Base-by-base conservation (phyloP, 2,888 invertebrate genomes). In the Drosophila paramelanica region DNA sequence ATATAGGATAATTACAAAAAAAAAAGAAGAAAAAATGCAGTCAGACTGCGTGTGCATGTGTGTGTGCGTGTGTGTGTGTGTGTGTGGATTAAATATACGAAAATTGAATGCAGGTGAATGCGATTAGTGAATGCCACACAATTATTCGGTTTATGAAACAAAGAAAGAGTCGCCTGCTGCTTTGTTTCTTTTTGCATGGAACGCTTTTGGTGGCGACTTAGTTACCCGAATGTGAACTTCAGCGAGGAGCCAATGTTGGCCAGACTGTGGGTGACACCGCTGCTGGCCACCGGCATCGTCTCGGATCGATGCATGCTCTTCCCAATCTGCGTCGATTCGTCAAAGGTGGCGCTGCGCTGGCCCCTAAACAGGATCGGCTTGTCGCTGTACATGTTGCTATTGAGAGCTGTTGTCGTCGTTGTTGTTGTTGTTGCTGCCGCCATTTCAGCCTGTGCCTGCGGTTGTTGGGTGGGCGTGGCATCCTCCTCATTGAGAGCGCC, bases 191-290 rank as follows among this genome's bases (percentile, higher is more conserved):
- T 57, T 39, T 43, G 58, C 20, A 11, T 33, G 11, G 5, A 33
- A 41, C 33, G 11, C 3, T 33, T 36, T 36, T 36, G 58, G 25
- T 41, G 55, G 47, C 46, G 59, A 65, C 36, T 55, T 60, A 89
- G 93, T 94, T 93, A 97, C 97, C 96, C 96, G 91, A 97, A 97
- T 89, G 96, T 96, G 79, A 96, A 93, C 93, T 97, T 97, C 71
- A 97, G 94, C 60, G 96, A 96, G 76, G 96, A 96, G 23, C 97
- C 96, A 64, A 97, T 93, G 83, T 95, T 96, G 62, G 96, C 96
- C 74, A 97, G 93, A 83, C 96, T 96, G 3, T 96, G 96, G 0
- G 96, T 95, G 20, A 96, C 95, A 3, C 86, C 88, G 27, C 79
- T 83, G 46, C 95, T 94, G 11, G 95, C 94, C 2, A 94, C 94